Evolutionary conservation across 2,113 vertebrate genomes (phyloP).

Genomic region (Malurus melanocephalus): DNA sequence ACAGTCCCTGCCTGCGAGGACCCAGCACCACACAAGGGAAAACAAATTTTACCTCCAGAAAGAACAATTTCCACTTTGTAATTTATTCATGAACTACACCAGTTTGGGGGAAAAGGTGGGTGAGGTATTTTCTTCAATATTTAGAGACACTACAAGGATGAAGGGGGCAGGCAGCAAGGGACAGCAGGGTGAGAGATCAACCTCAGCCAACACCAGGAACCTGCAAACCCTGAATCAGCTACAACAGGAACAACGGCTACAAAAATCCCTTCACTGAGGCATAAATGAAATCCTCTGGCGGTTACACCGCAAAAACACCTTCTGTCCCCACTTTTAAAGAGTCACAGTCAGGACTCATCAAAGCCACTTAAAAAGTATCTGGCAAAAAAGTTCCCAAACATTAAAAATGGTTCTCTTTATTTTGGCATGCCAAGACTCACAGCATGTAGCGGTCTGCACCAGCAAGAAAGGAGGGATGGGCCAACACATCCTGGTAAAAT

Average conservation of each 20-base stretch:
- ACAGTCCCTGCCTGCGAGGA: background rate
- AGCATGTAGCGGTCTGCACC: constrained; percentile 60
- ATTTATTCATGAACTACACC: background rate
- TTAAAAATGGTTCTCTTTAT: constrained; percentile 55
- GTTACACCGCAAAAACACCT: constrained; percentile 40
- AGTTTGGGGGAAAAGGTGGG: background rate
- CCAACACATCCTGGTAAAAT: constrained; percentile 60
- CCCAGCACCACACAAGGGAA: background rate
- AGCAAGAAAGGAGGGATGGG: constrained; percentile 57
- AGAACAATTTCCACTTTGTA: background rate
- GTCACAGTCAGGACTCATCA: constrained; percentile 42
- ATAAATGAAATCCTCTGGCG: background rate
- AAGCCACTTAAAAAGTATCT: constrained; percentile 57
- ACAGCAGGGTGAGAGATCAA: background rate
- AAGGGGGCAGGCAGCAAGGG: background rate
- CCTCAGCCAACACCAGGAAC: background rate
- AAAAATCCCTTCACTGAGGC: background rate
- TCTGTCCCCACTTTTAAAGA: constrained; percentile 41
- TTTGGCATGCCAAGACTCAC: constrained; percentile 57
- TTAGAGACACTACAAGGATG: background rate
- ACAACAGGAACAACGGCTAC: background rate
- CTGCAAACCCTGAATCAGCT: background rate
- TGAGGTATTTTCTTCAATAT: background rate
- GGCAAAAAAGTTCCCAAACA: constrained; percentile 58
- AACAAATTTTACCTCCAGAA: background rate